Evolutionary conservation across 2,113 vertebrate genomes (phyloP).

Genomic region (Circaetus cinerascens): DNA sequence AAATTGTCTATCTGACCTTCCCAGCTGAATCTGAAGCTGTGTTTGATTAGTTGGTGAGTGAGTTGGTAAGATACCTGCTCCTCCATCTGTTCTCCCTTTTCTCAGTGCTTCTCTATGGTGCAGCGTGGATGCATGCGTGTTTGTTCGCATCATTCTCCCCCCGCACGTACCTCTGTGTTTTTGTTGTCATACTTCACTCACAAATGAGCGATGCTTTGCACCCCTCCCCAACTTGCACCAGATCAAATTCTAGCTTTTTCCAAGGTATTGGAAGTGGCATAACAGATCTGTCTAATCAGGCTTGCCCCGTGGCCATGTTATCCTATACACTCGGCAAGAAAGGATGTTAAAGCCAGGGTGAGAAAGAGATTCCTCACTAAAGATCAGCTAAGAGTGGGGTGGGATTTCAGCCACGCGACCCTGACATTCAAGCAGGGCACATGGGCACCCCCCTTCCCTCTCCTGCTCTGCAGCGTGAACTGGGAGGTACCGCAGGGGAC

Average conservation of each 20-base stretch:
- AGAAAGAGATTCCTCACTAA: constrained; percentile 19
- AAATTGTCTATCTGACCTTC: background rate
- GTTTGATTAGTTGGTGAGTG: background rate
- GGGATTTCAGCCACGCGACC: constrained; percentile 1
- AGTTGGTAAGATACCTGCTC: background rate
- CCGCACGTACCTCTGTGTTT: background rate
- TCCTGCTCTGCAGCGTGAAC: background rate
- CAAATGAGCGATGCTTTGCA: background rate
- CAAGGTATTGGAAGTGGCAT: background rate
- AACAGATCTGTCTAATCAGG: background rate
- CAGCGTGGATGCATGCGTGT: background rate
- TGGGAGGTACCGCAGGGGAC: background rate
- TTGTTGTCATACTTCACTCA: background rate
- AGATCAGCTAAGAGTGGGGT: constrained; percentile 7
- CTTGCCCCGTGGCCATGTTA: background rate
- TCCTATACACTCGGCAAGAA: background rate
- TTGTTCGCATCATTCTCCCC: background rate
- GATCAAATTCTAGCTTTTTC: background rate
- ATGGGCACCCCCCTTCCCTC: background rate
- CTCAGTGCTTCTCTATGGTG: background rate
- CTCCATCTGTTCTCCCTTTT: background rate
- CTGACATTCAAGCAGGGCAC: background rate
- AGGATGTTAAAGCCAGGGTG: background rate
- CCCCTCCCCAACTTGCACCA: background rate
- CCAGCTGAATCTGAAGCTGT: background rate